Evolutionary conservation across 2,888 invertebrate genomes (phyloP), one percentile per base, ranked within the genome.

Genomic region (Agonopterix heracliana): DNA sequence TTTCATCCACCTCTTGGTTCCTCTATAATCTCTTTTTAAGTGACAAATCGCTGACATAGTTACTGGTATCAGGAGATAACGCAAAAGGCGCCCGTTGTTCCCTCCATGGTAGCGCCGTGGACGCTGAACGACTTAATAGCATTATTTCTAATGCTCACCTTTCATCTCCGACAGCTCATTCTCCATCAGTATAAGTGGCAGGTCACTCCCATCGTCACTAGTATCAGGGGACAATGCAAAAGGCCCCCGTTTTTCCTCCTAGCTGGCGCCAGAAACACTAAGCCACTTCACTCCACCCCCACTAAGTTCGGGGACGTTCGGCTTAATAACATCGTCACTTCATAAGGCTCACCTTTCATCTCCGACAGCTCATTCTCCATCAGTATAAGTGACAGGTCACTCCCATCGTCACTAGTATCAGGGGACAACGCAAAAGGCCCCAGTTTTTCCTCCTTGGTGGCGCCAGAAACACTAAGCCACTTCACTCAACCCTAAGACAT

Each of bases 151-250:
- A 14, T 14, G 8, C 67, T 47, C n/a, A 80, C 81, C 76, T 71
- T 83, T 86, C 69, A 83, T 70, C 56, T 84, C 81, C 1, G 78
- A 75, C 12, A 83, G 74, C 63, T 93, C 93, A 66, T 91, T 92
- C 71, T 93, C 93, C 91, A 93, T 91, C 70, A 93, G 88, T 85
- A 93, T 92, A 59, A 94, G 91, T 44, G 94, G 94, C 59, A 94
- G 38, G 79, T 96, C 94, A 77, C 95, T 96, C 81, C 96, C 97
- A 74, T 95, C 96, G 83, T 97, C 97, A 52, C 96, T 97, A 53
- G 96, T 95, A 85, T 97, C 97, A 5, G 97, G 96, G 41, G 97
- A 97, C 53, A 97, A 91, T 17, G 96, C 95, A 81, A 96, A 96
- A 76, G 96, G 96, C 44, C 63, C 64, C 87, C 47, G 44, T 26